Conservation (phyloP, 2,113 vertebrate species). For the Megalops atlanticus region DNA sequence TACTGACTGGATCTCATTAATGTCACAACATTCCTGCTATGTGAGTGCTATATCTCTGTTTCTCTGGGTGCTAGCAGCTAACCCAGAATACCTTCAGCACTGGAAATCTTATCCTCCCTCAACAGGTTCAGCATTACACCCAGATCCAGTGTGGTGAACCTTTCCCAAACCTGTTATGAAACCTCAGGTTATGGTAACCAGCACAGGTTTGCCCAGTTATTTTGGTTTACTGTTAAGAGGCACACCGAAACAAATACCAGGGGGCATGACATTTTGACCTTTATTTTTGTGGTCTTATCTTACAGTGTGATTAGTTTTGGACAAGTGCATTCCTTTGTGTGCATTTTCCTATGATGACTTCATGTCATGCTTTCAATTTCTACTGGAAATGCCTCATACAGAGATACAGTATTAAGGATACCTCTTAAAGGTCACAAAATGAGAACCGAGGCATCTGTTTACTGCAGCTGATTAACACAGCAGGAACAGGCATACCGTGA, state of each 20-base stretch:
- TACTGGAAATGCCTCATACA: neutral
- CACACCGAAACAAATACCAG: neutral
- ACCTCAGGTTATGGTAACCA: neutral
- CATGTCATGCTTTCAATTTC: neutral
- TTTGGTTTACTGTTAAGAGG: slow-evolving; percentile 3
- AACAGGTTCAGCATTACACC: neutral
- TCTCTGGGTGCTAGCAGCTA: neutral
- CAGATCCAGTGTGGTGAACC: neutral
- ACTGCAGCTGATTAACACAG: neutral
- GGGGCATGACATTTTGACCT: neutral
- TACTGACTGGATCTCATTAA: slow-evolving; percentile 27
- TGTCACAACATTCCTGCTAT: slow-evolving; percentile 18
- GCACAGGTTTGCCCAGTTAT: neutral
- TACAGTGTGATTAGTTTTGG: neutral
- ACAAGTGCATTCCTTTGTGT: neutral
- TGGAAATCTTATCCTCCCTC: slow-evolving; percentile 7
- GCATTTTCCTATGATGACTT: neutral
- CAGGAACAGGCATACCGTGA: neutral
- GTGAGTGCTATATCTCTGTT: neutral
- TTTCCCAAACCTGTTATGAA: slow-evolving; percentile 11
- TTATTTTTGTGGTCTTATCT: neutral
- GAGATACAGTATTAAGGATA: neutral
- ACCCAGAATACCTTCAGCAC: slow-evolving; percentile 2
- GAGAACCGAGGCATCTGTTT: neutral
- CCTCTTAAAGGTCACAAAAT: neutral